A percentile compares a stretch with the other conserved stretches of the same genome.
phyloP scores from a whole-genome alignment of 2,888 invertebrate genomes.

The Polyommatus icarus region DNA sequence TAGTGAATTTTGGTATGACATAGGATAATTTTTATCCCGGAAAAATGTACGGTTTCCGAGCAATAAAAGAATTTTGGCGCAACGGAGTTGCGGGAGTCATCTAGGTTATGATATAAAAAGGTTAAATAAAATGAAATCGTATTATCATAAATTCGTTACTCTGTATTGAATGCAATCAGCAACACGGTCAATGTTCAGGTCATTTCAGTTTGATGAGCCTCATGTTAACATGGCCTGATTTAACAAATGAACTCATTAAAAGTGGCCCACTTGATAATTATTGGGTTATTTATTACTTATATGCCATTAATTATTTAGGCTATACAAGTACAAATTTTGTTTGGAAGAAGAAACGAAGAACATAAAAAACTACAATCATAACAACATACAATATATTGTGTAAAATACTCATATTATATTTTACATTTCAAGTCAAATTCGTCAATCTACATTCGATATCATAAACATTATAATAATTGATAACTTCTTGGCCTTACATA shows the following conservation, averaged over 20 bases:
- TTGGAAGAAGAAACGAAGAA: too few species aligned
- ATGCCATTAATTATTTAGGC: too few species aligned
- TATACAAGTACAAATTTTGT: too few species aligned
- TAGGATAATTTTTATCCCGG: too few species aligned
- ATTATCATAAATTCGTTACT: background rate
- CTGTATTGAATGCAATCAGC: background rate
- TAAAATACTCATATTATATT: background rate
- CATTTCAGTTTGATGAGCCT: constrained; percentile 13
- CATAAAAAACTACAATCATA: too few species aligned
- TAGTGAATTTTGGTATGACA: too few species aligned
- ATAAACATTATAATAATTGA: background rate
- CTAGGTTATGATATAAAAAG: too few species aligned
- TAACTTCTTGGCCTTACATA: background rate
- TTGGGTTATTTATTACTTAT: background rate
- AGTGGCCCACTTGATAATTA: constrained; percentile 25
- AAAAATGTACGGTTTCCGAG: too few species aligned
- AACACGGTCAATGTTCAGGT: background rate
- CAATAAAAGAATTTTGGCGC: too few species aligned
- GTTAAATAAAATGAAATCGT: constrained; percentile 6
- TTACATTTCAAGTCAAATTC: background rate
- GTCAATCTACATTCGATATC: background rate
- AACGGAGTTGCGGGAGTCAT: too few species aligned
- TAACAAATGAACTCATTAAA: constrained; percentile 30
- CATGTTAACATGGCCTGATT: constrained; percentile 15
- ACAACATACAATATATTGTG: too few species aligned